A percentile compares a stretch with the other conserved stretches of the same genome.
These are phyloP conservation scores for Polia nebulosa DNA, from an alignment of 2,888 invertebrate genomes.

Conservation along the genomic window DNA sequence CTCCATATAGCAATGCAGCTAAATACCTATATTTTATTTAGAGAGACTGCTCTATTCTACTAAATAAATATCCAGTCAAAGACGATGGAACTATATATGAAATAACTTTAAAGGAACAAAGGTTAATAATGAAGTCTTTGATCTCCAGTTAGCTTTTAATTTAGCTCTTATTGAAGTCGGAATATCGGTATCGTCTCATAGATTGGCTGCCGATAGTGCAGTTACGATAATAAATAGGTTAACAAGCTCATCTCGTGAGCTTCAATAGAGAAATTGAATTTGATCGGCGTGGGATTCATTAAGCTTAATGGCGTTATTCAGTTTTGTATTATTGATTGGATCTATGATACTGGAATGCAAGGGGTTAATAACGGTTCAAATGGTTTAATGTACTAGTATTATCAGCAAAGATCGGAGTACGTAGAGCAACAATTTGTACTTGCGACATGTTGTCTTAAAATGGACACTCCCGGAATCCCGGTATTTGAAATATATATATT, in stretches of 20 bases:
- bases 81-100: background rate
- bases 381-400: too few species aligned
- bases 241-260: slow-evolving; percentile 43
- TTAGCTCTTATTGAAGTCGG: background rate
- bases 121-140: background rate
- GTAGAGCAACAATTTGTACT: too few species aligned
- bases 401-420: too few species aligned
- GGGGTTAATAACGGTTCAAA: background rate
- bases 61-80: background rate
- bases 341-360: background rate
- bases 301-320: slow-evolving; percentile 21
- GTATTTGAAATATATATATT: too few species aligned
- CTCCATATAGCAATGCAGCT: background rate
- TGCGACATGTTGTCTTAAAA: too few species aligned
- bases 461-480: too few species aligned
- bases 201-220: slow-evolving; percentile 13
- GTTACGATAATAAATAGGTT: slow-evolving; percentile 53
- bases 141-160: slow-evolving; percentile 12
- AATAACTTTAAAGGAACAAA: slow-evolving; percentile 8
- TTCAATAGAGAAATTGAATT: slow-evolving; percentile 34
- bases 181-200: slow-evolving; percentile 19
- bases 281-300: slow-evolving; percentile 29
- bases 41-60: background rate
- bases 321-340: slow-evolving; percentile 14
- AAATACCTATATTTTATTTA: background rate